phyloP scores from a whole-genome alignment of 2,113 vertebrate species.

The Neogobius melanostomus region DNA sequence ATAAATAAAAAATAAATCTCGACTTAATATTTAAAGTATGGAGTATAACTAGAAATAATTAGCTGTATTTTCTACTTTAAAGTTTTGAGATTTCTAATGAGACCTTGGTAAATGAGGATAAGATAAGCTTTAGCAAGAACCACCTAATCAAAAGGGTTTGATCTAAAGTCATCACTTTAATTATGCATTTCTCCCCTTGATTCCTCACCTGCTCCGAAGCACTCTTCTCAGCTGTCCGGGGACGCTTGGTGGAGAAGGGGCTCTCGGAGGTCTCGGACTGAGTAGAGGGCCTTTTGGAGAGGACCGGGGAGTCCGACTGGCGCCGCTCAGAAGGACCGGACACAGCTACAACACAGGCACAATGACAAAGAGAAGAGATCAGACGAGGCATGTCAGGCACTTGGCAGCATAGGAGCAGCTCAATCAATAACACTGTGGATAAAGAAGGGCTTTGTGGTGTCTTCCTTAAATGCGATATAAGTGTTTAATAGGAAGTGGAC shows the following conservation, averaged over 20 bases:
- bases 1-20: slow-evolving; percentile 67
- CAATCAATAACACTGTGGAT: slow-evolving; percentile 62
- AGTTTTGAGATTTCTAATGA: slow-evolving; percentile 58
- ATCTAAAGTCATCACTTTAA: slow-evolving; percentile 26
- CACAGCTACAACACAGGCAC: slow-evolving; percentile 69
- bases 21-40: slow-evolving; percentile 54
- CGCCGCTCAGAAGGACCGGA: slow-evolving; percentile 86
- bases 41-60: slow-evolving; percentile 46
- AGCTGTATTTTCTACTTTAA: slow-evolving; percentile 50
- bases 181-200: slow-evolving; percentile 12
- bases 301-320: slow-evolving; percentile 83
- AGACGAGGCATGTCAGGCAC: slow-evolving; percentile 54
- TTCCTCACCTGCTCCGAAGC: slow-evolving; percentile 89
- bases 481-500: slow-evolving; percentile 52
- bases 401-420: slow-evolving; percentile 48
- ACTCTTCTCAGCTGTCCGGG: slow-evolving; percentile 88
- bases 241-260: slow-evolving; percentile 86
- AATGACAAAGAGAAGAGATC: slow-evolving; percentile 36
- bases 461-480: slow-evolving; percentile 61
- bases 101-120: slow-evolving; percentile 42
- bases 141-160: slow-evolving; percentile 44
- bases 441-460: slow-evolving; percentile 48
- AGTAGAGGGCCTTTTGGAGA: slow-evolving; percentile 85
- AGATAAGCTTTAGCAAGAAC: slow-evolving; percentile 45
- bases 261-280: slow-evolving; percentile 83